A percentile compares a stretch with the other conserved stretches of the same genome.
Evolutionary conservation across 2,113 vertebrate species (phyloP).

Genomic region (Calyptomena viridis): DNA sequence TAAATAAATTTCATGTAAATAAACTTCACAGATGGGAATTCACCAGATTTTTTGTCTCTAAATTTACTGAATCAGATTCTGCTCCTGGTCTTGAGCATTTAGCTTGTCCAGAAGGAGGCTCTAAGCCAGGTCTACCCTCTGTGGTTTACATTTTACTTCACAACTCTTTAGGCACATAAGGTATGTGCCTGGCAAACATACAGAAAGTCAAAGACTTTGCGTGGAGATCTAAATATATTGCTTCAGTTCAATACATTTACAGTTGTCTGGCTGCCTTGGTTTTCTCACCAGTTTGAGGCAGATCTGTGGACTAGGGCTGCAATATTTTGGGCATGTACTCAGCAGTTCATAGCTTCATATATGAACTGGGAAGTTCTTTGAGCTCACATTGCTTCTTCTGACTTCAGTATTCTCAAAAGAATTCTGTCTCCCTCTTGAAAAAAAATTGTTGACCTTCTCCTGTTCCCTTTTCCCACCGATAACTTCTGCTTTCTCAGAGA

Average conservation of each 20-base stretch:
- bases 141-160: background rate
- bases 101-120: background rate
- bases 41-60: background rate
- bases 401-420: background rate
- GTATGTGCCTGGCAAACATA: background rate
- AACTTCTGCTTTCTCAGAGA: background rate
- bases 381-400: background rate
- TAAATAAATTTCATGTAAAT: too few relatives aligned
- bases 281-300: background rate
- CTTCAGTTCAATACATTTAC: background rate
- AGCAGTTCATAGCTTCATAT: background rate
- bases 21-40: background rate
- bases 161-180: background rate
- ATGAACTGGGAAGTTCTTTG: background rate
- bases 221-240: background rate
- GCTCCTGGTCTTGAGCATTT: background rate
- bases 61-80: background rate
- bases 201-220: background rate
- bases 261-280: background rate
- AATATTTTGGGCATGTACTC: background rate
- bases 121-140: background rate
- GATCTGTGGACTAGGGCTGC: background rate
- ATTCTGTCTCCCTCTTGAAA: background rate
- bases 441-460: background rate
- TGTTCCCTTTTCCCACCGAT: background rate